These are phyloP conservation scores for Dasyprocta punctata DNA, from an alignment of 2,113 vertebrate genomes.

Conservation along the genomic window DNA sequence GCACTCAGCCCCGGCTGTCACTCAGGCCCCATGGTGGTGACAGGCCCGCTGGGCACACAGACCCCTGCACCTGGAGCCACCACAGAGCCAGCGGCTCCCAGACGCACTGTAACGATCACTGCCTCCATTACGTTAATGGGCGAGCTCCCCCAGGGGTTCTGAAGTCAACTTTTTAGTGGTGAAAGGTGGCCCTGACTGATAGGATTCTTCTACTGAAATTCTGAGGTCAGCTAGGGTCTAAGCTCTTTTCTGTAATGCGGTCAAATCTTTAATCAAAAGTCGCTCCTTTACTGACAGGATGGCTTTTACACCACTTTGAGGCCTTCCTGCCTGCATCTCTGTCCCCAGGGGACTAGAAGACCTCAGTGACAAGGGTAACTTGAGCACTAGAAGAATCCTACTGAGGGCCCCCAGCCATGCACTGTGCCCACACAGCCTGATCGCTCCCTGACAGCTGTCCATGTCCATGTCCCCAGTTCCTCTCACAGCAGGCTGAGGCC, in stretches of 20 bases:
- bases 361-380: not conserved
- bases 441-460: not conserved
- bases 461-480: not conserved
- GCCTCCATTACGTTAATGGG: not conserved
- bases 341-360: not conserved
- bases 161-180: not conserved
- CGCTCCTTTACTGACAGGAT: not conserved
- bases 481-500: not conserved
- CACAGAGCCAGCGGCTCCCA: not conserved
- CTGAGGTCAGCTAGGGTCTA: not conserved
- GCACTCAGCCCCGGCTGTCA: not conserved
- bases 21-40: accelerated
- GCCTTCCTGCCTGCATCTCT: not conserved
- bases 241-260: not conserved
- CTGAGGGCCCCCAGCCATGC: not conserved
- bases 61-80: not conserved
- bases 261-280: not conserved
- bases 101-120: not conserved
- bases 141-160: not conserved
- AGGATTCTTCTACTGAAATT: not conserved
- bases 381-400: not conserved
- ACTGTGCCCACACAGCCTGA: not conserved
- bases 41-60: accelerated
- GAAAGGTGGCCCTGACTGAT: not conserved
- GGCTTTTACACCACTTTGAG: not conserved